Evolutionary conservation across 2,888 invertebrate genomes (phyloP), one percentile per base, ranked within the genome.

Genomic region (Isoperla grammatica): DNA sequence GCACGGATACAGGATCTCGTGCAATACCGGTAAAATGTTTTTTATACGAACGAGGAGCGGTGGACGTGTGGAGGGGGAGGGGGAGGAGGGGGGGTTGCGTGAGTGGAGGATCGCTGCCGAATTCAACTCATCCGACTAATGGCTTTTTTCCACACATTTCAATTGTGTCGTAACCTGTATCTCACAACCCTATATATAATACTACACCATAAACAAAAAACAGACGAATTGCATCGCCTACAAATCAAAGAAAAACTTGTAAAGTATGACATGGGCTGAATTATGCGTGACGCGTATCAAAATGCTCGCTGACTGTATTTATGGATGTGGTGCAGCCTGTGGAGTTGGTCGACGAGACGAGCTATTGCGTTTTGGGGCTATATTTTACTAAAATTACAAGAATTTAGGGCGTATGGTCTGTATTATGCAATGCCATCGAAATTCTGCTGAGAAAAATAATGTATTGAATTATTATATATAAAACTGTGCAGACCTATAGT

Each of bases 31-130:
- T 13, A 45, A 45, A 45, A 17, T 45, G 45, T 45, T 45, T 17
- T 45, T 45, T 45, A 61, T 48, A 61, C 56, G 60, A 61, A 55
- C 56, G 59, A 59, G 54, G 57, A 58, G 59, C 42, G 46, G 48
- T 61, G 56, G 42, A 56, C 43, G 39, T 22, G 37, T 49, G 40
- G 50, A 46, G 46, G 60, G 61, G 53, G 60, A 60, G 57, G 20
- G 55, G 39, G 35, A n/a, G 40, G 53, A 48, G 56, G 46, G 9
- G 55, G 50, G 22, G 53, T 50, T 48, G 43, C 63, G 63, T 59
- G 64, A 59, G 62, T 62, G 64, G 61, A 61, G 62, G 61, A 62
- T 61, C 55, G 39, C 39, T 57, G 35, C 46, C 57, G 57, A 37
- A 13, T 15, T 35, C 56, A 43, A 15, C 56, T 56, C 57, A 57